These are phyloP conservation scores for Drosophila testacea DNA, from an alignment of 2,888 invertebrate genomes.

Conservation along the genomic window DNA sequence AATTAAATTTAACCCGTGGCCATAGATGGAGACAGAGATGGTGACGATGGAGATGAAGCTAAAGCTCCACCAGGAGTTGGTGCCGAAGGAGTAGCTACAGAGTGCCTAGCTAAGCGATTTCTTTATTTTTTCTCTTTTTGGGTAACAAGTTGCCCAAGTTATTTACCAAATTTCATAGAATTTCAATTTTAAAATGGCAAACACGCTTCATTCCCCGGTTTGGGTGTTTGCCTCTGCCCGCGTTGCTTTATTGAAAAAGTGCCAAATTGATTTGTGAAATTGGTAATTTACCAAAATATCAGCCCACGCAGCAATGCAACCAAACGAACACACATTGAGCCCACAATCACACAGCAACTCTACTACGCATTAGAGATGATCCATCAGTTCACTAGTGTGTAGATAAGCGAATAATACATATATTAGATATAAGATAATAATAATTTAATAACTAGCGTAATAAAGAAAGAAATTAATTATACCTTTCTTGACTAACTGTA, in stretches of 20 bases:
- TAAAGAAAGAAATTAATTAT: no score
- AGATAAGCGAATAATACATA: neutral
- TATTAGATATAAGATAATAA: neutral
- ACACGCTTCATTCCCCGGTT: slow-evolving; percentile 5
- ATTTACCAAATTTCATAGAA: slow-evolving; percentile 43
- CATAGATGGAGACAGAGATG: slow-evolving; percentile 16
- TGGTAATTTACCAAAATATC: slow-evolving; percentile 69
- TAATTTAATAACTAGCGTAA: no score
- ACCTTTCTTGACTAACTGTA: neutral
- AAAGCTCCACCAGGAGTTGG: neutral
- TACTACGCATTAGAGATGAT: slow-evolving; percentile 36
- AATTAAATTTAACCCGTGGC: slow-evolving; percentile 77
- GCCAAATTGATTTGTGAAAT: slow-evolving; percentile 67
- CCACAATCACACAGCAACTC: neutral
- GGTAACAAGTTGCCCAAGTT: slow-evolving; percentile 40
- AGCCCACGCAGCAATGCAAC: slow-evolving; percentile 10
- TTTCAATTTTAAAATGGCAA: slow-evolving; percentile 69
- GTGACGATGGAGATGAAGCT: slow-evolving; percentile 5
- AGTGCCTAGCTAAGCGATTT: slow-evolving; percentile 53
- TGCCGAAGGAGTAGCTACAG: slow-evolving; percentile 1
- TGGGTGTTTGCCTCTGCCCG: slow-evolving; percentile 1
- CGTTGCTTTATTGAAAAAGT: slow-evolving; percentile 48
- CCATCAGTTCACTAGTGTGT: neutral
- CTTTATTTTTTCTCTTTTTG: slow-evolving; percentile 14
- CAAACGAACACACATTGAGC: slow-evolving; percentile 7